Percentiles rank a stretch among this genome's conserved stretches.
Conservation (phyloP, 1,140 invertebrate species). For the Ruditapes philippinarum region DNA sequence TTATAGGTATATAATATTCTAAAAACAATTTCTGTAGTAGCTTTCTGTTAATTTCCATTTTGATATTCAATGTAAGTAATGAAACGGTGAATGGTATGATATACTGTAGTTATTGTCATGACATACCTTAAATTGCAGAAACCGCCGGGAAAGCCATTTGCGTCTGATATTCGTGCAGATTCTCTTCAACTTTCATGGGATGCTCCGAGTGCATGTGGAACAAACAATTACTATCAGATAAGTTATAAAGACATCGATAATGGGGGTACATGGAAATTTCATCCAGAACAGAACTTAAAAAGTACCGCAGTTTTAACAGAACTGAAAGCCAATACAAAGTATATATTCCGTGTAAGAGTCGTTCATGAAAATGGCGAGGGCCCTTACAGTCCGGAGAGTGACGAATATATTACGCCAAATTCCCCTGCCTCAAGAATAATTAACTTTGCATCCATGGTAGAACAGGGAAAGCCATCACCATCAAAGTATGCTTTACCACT, state of each 20-base stretch:
- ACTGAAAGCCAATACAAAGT: not conserved
- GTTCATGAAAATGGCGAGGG: constrained; percentile 7
- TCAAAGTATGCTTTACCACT: not conserved
- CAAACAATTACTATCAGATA: not conserved
- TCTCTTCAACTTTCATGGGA: not conserved
- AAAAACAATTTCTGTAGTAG: too few relatives aligned
- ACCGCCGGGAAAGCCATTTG: not conserved
- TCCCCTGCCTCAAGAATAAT: not conserved
- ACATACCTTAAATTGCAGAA: too few relatives aligned
- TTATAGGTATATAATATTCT: too few relatives aligned
- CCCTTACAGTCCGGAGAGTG: not conserved
- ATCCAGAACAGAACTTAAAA: not conserved
- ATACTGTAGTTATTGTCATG: too few relatives aligned
- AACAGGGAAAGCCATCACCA: not conserved
- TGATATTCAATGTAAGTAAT: too few relatives aligned
- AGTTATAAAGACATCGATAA: not conserved
- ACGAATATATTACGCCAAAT: not conserved
- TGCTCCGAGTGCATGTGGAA: not conserved
- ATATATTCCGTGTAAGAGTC: not conserved
- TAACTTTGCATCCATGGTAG: not conserved
- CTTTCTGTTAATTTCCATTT: too few relatives aligned
- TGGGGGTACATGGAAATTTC: not conserved
- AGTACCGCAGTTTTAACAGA: not conserved
- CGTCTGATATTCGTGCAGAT: not conserved
- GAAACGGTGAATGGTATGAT: too few relatives aligned